Evolutionary conservation across 2,888 invertebrate genomes (phyloP).

Genomic region (Eretmocerus hayati): DNA sequence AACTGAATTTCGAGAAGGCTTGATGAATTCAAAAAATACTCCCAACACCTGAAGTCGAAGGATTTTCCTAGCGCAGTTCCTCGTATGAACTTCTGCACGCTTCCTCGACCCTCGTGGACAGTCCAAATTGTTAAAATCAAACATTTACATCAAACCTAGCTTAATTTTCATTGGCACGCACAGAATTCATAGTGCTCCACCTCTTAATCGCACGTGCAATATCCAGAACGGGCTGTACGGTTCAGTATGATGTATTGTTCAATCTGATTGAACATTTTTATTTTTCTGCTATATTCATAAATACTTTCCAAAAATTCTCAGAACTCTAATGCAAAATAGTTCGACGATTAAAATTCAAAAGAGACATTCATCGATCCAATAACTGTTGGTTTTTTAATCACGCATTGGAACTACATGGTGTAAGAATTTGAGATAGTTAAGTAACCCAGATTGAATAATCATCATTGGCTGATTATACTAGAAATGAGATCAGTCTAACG

Average conservation of each 20-base stretch:
- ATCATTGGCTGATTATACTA: too few species aligned
- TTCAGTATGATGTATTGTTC: slow-evolving; percentile 31
- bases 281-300: background rate
- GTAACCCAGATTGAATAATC: too few species aligned
- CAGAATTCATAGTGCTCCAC: slow-evolving; percentile 14
- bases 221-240: slow-evolving; percentile 48
- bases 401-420: too few species aligned
- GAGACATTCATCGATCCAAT: too few species aligned
- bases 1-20: slow-evolving; percentile 23
- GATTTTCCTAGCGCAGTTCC: slow-evolving; percentile 17
- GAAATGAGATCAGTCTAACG: too few species aligned
- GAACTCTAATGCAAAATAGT: too few species aligned
- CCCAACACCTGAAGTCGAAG: slow-evolving; percentile 20
- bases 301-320: background rate
- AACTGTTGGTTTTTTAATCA: too few species aligned
- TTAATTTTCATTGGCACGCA: slow-evolving; percentile 6
- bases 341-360: too few species aligned
- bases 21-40: slow-evolving; percentile 1
- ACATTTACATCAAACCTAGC: slow-evolving; percentile 9
- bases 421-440: too few species aligned
- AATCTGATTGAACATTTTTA: slow-evolving; percentile 2
- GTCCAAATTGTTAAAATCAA: slow-evolving; percentile 11
- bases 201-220: slow-evolving; percentile 25
- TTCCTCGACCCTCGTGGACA: slow-evolving; percentile 19
- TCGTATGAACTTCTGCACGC: slow-evolving; percentile 10